These are phyloP conservation scores for Lytechinus pictus DNA, from an alignment of 35 echinoderm and acorn worm species.

Conservation along the genomic window DNA sequence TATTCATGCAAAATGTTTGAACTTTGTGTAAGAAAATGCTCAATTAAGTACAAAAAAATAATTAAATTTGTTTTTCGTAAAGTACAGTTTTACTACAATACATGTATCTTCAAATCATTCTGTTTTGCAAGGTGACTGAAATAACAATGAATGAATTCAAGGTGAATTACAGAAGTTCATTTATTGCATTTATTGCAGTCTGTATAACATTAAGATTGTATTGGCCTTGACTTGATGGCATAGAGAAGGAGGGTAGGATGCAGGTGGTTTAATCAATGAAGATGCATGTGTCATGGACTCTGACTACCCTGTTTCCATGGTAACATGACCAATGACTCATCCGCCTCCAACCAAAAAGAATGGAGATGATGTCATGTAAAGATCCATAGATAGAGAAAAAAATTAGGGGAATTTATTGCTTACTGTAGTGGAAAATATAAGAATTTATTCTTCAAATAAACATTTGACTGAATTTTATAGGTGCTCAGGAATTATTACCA, in stretches of 20 bases:
- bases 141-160: too few relatives aligned
- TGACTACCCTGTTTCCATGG: background rate
- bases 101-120: too few relatives aligned
- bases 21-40: too few relatives aligned
- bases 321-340: background rate
- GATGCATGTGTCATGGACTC: background rate
- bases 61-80: too few relatives aligned
- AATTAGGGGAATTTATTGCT: background rate
- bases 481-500: too few relatives aligned
- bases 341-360: background rate
- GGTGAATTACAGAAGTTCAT: too few relatives aligned
- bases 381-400: background rate
- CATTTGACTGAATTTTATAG: too few relatives aligned
- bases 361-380: background rate
- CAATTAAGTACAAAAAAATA: too few relatives aligned
- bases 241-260: background rate
- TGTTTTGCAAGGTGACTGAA: too few relatives aligned
- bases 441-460: background rate
- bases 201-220: background rate
- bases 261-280: constrained; percentile 2
- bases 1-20: too few relatives aligned
- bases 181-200: too few relatives aligned
- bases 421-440: background rate
- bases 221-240: background rate
- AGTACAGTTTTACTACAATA: too few relatives aligned